A percentile compares a stretch with the other conserved stretches of the same genome.
These are phyloP conservation scores for Telenomus remus DNA, from an alignment of 1,140 invertebrate species.

Conservation along the genomic window DNA sequence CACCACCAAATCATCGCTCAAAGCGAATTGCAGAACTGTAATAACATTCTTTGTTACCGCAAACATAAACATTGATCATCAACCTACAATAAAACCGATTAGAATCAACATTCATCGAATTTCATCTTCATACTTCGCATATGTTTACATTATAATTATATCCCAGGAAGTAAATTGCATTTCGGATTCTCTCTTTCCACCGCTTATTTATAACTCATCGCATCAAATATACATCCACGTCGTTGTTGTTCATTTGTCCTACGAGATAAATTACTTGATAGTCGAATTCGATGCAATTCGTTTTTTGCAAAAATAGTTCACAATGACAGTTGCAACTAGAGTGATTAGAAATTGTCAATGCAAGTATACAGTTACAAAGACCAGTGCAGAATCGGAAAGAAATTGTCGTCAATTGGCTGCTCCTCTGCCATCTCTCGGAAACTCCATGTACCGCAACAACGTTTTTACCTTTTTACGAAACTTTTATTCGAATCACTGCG, in stretches of 20 bases:
- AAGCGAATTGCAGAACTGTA: constrained; percentile 49
- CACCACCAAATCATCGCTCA: constrained; percentile 48
- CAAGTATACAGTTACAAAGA: too few species aligned
- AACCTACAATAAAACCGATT: constrained; percentile 36
- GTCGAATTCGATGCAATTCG: too few species aligned
- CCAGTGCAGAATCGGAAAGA: constrained; percentile 15
- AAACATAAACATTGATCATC: constrained; percentile 46
- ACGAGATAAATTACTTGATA: too few species aligned
- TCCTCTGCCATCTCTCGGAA: constrained; percentile 70
- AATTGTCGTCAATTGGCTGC: constrained; percentile 54
- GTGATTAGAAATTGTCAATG: too few species aligned
- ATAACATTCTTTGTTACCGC: constrained; percentile 55
- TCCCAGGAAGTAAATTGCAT: neutral
- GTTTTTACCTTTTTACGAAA: constrained; percentile 65
- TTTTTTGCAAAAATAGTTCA: too few species aligned
- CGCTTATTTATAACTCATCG: neutral
- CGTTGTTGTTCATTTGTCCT: too few species aligned
- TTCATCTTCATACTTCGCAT: constrained; percentile 18
- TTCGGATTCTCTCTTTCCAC: neutral
- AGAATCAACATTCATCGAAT: constrained; percentile 44
- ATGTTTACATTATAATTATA: constrained; percentile 9
- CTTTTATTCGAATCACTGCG: constrained; percentile 11
- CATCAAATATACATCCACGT: too few species aligned
- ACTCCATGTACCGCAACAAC: constrained; percentile 59
- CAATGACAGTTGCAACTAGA: too few species aligned